Evolutionary conservation across 35 echinoderm and acorn worm species (phyloP), one percentile per base, ranked within the genome.

Genomic region (Diadema setosum): DNA sequence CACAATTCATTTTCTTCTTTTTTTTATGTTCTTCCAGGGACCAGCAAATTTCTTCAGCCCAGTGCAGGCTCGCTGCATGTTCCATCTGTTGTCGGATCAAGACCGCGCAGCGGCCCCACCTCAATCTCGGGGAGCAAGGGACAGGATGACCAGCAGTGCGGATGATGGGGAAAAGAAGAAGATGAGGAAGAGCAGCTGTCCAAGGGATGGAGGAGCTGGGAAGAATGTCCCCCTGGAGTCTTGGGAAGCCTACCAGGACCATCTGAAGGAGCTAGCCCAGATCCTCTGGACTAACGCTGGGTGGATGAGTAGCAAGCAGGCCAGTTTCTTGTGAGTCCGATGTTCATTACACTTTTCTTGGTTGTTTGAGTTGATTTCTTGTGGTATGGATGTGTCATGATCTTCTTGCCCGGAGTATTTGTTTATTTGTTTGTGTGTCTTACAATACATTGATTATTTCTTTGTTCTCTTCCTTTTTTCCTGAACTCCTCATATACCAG

Each of bases 201-300:
- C 5, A 32, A 27, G 16, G 75, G 46, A 56, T n/a, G 65, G 41
- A 76, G 69, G 46, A 26, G 42, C 25, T 39, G 58, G 40, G 1
- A 52, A 35, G 30, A 88, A 58, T n/a, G 69, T 99, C 20, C 83
- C 89, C 33, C 84, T 99, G 14, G 89, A 56, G 23, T 85, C 85
- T 29, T 94, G 81, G 85, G 43, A 83, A 39, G 96, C 91, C 26
- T 88, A 93, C 41, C 36, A 87, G 5, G 73, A 64, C 17, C 96
- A 95, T 34, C 74, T 99, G 4, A 32, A 82, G n/a, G 88, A 81
- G 27, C 2, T 99, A 5, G 46, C 42, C 2, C 42, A 85, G 45
- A 40, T 99, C 2, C 52, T 99, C 26, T 99, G 96, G 96, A 76
- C 39, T 11, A 95, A 94, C 46, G 73, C 49, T 39, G 74, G 86